Percentiles rank a stretch among this genome's conserved stretches.
Conservation (phyloP, 2,797 vertebrate species). For the Cirrhinus mrigala region DNA sequence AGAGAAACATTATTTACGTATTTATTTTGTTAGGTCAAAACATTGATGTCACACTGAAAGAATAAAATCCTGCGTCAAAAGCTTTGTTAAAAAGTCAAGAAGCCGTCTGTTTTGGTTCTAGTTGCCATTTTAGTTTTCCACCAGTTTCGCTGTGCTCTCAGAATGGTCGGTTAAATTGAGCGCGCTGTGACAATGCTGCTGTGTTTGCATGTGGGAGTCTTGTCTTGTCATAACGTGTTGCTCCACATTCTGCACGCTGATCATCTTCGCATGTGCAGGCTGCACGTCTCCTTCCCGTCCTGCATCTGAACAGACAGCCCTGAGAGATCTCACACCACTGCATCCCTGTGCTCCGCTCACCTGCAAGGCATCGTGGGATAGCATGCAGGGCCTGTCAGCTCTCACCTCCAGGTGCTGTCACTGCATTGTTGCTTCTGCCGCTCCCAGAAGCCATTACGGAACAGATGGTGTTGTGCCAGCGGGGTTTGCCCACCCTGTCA, state of each 20-base stretch:
- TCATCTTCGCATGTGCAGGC: not conserved
- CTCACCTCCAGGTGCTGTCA: constrained; percentile 68
- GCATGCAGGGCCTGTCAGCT: constrained; percentile 42
- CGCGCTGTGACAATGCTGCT: not conserved
- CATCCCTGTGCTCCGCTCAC: constrained; percentile 2
- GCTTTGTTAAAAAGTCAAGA: not conserved
- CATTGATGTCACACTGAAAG: not conserved
- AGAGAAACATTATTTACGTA: no score
- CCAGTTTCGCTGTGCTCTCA: not conserved
- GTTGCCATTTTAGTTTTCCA: constrained; percentile 2
- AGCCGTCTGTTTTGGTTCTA: not conserved
- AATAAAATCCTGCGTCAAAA: not conserved
- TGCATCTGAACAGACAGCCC: constrained; percentile 62
- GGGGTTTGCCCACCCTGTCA: constrained; percentile 62
- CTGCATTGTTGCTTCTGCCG: constrained; percentile 54
- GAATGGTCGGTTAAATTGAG: not conserved
- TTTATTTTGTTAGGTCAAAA: not conserved
- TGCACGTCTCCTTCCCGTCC: not conserved
- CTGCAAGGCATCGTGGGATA: constrained; percentile 24
- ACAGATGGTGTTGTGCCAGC: constrained; percentile 70
- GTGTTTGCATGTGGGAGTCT: not conserved
- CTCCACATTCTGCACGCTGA: not conserved
- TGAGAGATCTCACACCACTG: constrained; percentile 53
- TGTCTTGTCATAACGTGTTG: constrained; percentile 5
- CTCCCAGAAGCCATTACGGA: constrained; percentile 65